Conservation (phyloP, 2,797 vertebrate genomes). For the Geotrypetes seraphini region DNA sequence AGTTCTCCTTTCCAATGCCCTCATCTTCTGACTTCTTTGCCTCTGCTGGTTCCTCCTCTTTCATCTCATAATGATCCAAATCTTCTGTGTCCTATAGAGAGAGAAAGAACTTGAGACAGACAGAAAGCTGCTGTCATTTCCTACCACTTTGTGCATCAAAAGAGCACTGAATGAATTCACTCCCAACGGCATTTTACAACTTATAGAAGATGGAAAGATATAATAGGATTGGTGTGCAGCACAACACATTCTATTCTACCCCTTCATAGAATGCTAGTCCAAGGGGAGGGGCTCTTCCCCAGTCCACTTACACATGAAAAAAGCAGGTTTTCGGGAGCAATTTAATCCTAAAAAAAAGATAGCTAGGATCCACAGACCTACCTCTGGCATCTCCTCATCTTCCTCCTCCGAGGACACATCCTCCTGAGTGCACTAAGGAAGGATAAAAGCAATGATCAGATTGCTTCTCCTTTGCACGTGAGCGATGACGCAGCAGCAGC, state of each 20-base stretch:
- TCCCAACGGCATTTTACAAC: not conserved
- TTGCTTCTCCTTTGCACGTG: too few relatives aligned
- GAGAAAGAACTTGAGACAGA: not conserved
- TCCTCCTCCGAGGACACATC: slow-evolving; percentile 93
- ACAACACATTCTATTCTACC: too few relatives aligned
- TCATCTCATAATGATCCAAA: slow-evolving; percentile 96
- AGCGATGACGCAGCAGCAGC: not conserved
- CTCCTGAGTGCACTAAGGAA: slow-evolving; percentile 55
- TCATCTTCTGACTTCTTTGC: slow-evolving; percentile 91
- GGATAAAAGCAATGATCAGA: not conserved
- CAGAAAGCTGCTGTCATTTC: not conserved
- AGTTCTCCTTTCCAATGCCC: slow-evolving; percentile 90
- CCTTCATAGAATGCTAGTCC: too few relatives aligned
- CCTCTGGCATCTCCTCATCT: slow-evolving; percentile 95
- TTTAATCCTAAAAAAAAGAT: not conserved
- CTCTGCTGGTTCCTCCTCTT: slow-evolving; percentile 89
- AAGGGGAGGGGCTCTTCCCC: too few relatives aligned
- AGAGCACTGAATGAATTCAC: not conserved
- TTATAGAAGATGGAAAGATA: too few relatives aligned
- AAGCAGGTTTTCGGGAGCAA: too few relatives aligned
- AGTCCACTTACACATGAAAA: too few relatives aligned
- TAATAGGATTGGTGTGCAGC: too few relatives aligned
- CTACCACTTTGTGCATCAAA: too few relatives aligned
- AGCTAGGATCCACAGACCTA: slow-evolving; percentile 15
- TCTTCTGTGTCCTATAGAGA: slow-evolving; percentile 81